Conservation (phyloP, 2,888 invertebrate species). For the Mactromeris polynyma region DNA sequence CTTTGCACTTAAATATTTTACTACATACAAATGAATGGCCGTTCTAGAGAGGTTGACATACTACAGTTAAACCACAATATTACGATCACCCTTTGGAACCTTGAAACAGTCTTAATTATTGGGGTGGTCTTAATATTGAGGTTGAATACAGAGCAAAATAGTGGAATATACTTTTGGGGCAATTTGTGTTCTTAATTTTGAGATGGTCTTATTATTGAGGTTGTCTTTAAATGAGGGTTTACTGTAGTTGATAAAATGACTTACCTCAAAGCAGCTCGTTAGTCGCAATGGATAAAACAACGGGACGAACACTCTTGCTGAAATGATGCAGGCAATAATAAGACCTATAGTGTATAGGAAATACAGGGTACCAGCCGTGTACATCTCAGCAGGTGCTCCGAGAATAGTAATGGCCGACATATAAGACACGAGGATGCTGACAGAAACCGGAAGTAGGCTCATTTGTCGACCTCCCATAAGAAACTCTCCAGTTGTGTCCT, state of each 20-base stretch:
- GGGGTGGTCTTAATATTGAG: no score
- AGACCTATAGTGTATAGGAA: conserved; percentile 74
- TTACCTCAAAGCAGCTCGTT: conserved; percentile 80
- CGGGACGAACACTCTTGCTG: conserved; percentile 75
- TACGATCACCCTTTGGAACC: no score
- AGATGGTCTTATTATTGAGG: no score
- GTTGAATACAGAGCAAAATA: no score
- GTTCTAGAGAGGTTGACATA: no score
- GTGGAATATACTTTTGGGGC: no score
- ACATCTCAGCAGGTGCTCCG: conserved; percentile 84
- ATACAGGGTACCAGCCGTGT: conserved; percentile 81
- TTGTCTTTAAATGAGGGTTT: no score
- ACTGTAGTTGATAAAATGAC: conserved; percentile 25
- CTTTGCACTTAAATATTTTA: no score
- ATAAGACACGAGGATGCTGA: conserved; percentile 84
- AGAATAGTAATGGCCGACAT: conserved; percentile 85
- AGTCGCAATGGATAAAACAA: conserved; percentile 78
- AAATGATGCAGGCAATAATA: conserved; percentile 70
- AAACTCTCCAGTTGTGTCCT: conserved; percentile 78
- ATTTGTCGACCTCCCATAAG: conserved; percentile 82
- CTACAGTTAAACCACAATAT: no score
- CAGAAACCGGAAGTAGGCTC: conserved; percentile 81
- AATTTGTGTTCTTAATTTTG: no score
- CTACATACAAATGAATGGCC: no score
- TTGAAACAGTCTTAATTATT: no score